Percentiles rank a stretch among this genome's conserved stretches.
Evolutionary conservation across 1,140 invertebrate species (phyloP).

Genomic region (Dreissena polymorpha): DNA sequence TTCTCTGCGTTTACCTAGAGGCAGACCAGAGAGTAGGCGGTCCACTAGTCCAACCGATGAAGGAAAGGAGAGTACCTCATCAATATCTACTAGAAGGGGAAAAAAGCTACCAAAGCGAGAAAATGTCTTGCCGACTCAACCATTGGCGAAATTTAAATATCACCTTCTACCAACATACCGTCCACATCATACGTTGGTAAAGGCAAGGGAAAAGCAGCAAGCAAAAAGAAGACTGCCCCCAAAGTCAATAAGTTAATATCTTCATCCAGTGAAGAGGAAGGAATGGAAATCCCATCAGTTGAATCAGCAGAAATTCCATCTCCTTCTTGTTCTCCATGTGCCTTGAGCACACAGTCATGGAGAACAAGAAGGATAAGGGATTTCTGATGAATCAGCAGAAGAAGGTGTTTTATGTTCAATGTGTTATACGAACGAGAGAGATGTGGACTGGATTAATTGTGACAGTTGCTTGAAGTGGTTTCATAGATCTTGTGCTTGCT

Average conservation of each 20-base stretch:
- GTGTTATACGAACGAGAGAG: neutral
- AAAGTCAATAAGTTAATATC: neutral
- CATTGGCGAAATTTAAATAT: neutral
- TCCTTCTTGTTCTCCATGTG: no score
- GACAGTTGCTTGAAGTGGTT: conserved; percentile 14
- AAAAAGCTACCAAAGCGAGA: neutral
- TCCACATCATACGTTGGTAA: no score
- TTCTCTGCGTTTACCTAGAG: no score
- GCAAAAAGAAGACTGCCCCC: neutral
- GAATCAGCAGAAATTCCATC: no score
- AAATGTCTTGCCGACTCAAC: neutral
- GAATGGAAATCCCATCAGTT: neutral
- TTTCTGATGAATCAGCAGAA: neutral
- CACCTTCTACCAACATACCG: no score
- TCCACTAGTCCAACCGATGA: no score
- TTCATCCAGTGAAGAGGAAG: neutral
- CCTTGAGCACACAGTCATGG: neutral
- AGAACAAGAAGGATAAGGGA: neutral
- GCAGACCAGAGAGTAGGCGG: no score
- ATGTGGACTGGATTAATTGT: conserved; percentile 25
- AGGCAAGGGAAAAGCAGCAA: no score
- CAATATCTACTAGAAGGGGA: neutral
- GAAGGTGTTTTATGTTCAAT: neutral
- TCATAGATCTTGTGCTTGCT: conserved; percentile 23
- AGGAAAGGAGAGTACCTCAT: no score